Evolutionary conservation across 2,888 invertebrate genomes (phyloP).

Genomic region (Pristionchus exspectatus): DNA sequence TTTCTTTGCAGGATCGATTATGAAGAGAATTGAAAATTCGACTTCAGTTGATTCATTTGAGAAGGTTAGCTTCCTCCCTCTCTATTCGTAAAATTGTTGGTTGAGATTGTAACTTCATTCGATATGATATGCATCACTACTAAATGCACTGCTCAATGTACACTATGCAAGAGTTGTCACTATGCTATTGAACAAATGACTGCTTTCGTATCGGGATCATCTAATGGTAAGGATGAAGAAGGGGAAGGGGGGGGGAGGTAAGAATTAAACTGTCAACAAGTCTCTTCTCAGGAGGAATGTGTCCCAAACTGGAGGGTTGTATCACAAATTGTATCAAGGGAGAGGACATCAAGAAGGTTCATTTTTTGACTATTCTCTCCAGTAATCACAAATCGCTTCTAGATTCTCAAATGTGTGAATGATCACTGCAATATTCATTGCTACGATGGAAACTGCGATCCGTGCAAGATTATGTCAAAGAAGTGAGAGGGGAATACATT

Average conservation of each 20-base stretch:
- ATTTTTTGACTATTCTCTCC: background rate
- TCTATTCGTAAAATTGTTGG: background rate
- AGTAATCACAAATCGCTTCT: background rate
- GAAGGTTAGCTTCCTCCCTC: background rate
- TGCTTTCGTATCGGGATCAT: constrained; percentile 30
- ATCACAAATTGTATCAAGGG: constrained; percentile 22
- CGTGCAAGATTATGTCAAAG: constrained; percentile 34
- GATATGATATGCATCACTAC: constrained; percentile 46
- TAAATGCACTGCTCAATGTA: constrained; percentile 13
- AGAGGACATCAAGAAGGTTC: constrained; percentile 47
- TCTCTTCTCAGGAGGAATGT: constrained; percentile 47
- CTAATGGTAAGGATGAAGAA: background rate
- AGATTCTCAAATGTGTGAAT: constrained; percentile 43
- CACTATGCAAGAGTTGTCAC: constrained; percentile 26
- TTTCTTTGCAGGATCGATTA: background rate
- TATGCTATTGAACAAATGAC: constrained; percentile 49
- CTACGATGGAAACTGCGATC: constrained; percentile 38
- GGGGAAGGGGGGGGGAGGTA: background rate
- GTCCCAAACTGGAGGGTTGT: constrained; percentile 43
- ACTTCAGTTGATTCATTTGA: constrained; percentile 11
- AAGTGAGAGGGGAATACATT: background rate
- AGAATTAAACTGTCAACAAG: background rate
- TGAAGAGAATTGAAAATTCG: constrained; percentile 38
- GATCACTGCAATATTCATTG: constrained; percentile 19
- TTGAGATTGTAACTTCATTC: constrained; percentile 44